Base-by-base conservation (phyloP, 2,797 vertebrate genomes). In the Poeciliopsis infans region DNA sequence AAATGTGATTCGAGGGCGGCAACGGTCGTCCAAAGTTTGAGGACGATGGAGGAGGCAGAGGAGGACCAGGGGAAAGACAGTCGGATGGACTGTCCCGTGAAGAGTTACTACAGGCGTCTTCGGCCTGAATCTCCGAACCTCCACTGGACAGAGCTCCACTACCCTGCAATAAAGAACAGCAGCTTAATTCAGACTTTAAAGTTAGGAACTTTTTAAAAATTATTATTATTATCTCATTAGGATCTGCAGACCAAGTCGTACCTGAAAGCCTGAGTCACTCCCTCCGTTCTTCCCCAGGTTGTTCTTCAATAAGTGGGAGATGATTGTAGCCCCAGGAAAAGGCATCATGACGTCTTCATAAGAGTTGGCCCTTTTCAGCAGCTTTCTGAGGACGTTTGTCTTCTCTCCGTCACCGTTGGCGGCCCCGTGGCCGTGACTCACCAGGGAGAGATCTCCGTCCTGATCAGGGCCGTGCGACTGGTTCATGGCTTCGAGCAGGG, bases 301-400 rank as follows among this genome's bases (percentile, higher is more conserved):
- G 92, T 95, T 99, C 96, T 99, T 99, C 92, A 99, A 95, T 89
- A 99, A 97, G 97, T 99, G 98, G 83, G 98, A 99, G 96, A 99
- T 99, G 89, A 99, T 99, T 90, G 98, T 99, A 78, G 98, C 97
- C 83, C 98, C 98, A 75, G 98, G 97, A 95, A 99, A 99, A 94
- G 97, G 96, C 96, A 99, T 98, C 90, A 99, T 97, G 94, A 96
- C 93, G 85, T 99, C 98, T 95, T 99, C 98, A 74, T 99, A 99
- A 0, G 98, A 98, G 96, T 98, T 99, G 68, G 98, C 98, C 94
- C 97, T 97, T 96, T 99, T 99, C 94, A 99, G 96, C 93, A 99
- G 95, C 96, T 99, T 99, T 95, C 98, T 97, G 90, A 99, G 95
- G 83, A 99, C 98, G 33, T 99, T 99, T 39, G 98, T 99, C 96